A percentile compares a stretch with the other conserved stretches of the same genome.
Evolutionary conservation across 1,140 invertebrate species (phyloP).

Genomic region (Rhagoletis pomonella): DNA sequence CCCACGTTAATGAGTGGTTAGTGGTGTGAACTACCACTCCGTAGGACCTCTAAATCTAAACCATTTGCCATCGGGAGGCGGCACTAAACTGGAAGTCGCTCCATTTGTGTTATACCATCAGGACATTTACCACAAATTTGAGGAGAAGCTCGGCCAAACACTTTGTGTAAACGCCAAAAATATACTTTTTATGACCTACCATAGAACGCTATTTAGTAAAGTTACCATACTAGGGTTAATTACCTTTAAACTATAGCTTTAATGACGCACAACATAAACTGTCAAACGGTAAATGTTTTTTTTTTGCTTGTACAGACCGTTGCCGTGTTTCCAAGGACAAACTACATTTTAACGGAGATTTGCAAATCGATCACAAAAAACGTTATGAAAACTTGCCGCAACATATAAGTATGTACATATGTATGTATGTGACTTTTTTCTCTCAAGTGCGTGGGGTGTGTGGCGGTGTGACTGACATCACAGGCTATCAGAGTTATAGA

Average conservation of each 20-base stretch:
- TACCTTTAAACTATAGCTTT: not conserved
- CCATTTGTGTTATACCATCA: no score
- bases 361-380: conserved; percentile 26
- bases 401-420: not conserved
- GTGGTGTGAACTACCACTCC: no score
- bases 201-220: no score
- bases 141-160: no score
- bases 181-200: no score
- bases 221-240: not conserved
- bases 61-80: no score
- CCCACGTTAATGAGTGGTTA: no score
- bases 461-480: not conserved
- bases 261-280: conserved; percentile 36
- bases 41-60: no score
- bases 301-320: not conserved
- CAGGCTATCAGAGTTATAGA: not conserved
- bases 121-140: no score
- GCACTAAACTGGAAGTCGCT: no score
- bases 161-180: no score
- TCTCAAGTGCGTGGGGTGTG: not conserved
- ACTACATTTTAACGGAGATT: conserved; percentile 45
- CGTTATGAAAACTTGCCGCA: not conserved
- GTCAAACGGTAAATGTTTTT: not conserved
- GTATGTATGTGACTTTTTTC: not conserved
- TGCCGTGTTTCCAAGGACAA: conserved; percentile 40